Evolutionary conservation across 2,113 vertebrate genomes (phyloP).

Genomic region (Baryphthengus martii): DNA sequence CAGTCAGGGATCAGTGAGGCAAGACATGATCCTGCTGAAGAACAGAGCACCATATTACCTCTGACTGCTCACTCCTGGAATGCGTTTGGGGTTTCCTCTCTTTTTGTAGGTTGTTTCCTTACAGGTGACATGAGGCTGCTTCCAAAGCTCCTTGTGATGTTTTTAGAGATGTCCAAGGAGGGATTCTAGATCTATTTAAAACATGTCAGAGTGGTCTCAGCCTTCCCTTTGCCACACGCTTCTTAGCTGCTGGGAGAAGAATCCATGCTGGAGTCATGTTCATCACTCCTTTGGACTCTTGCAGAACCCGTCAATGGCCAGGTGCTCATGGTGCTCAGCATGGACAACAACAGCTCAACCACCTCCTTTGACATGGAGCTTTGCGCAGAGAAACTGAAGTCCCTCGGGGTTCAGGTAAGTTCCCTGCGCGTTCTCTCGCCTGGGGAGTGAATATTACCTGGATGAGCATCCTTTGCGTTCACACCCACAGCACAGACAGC

Average conservation of each 20-base stretch:
- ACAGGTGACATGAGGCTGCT: neutral
- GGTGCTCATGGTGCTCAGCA: slow-evolving; percentile 69
- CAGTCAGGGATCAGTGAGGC: neutral
- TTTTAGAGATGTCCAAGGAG: neutral
- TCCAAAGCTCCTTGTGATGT: neutral
- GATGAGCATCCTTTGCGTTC: neutral
- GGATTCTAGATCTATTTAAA: neutral
- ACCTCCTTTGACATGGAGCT: slow-evolving; percentile 62
- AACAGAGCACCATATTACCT: neutral
- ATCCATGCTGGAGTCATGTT: neutral
- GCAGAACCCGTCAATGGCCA: slow-evolving; percentile 67
- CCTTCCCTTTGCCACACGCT: neutral
- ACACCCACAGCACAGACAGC: neutral
- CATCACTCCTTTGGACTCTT: neutral
- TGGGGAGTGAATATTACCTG: neutral
- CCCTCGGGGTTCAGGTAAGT: slow-evolving; percentile 74
- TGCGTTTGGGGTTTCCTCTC: neutral
- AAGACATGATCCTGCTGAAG: neutral
- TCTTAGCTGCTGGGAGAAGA: neutral
- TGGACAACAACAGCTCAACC: slow-evolving; percentile 48
- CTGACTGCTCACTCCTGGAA: neutral
- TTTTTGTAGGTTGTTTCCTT: neutral
- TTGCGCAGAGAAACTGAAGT: slow-evolving; percentile 61
- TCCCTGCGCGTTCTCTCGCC: accelerated
- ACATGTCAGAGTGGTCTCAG: neutral